Evolutionary conservation across 2,888 invertebrate genomes (phyloP).

Genomic region (Aspidiotus rigidus): DNA sequence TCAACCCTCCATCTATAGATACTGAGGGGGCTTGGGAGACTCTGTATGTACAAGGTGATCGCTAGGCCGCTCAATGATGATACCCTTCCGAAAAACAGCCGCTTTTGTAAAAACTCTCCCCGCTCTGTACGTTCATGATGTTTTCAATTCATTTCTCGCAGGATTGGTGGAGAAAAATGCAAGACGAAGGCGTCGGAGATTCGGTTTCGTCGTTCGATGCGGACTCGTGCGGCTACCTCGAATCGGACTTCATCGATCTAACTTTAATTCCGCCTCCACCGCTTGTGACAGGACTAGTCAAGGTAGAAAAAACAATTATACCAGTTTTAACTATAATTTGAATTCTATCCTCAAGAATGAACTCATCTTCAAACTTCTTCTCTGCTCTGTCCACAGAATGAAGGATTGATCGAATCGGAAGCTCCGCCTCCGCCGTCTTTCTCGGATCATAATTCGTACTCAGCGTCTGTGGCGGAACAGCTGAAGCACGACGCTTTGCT

Average conservation of each 20-base stretch:
- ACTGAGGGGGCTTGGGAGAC: no score
- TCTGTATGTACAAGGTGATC: no score
- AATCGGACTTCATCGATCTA: conserved; percentile 82
- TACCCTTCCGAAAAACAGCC: no score
- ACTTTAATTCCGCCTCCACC: conserved; percentile 79
- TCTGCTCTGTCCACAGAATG: neutral
- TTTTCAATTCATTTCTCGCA: conserved; percentile 13
- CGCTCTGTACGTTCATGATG: neutral
- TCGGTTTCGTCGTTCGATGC: conserved; percentile 41
- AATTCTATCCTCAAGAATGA: neutral
- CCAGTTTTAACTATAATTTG: neutral
- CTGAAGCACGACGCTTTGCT: conserved; percentile 19
- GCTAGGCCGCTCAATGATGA: no score
- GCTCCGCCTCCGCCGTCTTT: conserved; percentile 26
- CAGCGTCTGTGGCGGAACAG: conserved; percentile 14
- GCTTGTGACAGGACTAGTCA: conserved; percentile 51
- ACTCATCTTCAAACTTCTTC: neutral
- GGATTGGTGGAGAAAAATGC: conserved; percentile 42
- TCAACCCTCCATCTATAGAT: no score
- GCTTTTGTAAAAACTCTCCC: no score
- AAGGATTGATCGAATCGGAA: conserved; percentile 21
- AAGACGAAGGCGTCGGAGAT: conserved; percentile 38
- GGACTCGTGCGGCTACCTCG: conserved; percentile 52
- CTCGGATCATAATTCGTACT: conserved; percentile 16
- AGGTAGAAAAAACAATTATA: conserved; percentile 14